phyloP scores from a whole-genome alignment of 2,113 vertebrate species.

The Anhinga anhinga region DNA sequence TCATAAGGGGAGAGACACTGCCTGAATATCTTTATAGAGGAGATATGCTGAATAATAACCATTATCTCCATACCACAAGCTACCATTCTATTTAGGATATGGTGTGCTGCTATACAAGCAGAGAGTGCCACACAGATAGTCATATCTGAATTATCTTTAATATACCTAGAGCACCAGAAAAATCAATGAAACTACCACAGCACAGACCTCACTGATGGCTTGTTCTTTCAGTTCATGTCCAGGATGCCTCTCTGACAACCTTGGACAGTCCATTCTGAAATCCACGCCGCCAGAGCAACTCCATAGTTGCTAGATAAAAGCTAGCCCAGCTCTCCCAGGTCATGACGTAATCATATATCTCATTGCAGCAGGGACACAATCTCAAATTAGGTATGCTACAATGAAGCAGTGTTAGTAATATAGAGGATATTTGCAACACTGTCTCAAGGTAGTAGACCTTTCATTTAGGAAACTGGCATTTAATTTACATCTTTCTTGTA shows the following conservation, averaged over 20 bases:
- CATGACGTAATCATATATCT: background rate
- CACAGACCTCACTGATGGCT: background rate
- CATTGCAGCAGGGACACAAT: background rate
- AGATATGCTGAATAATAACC: conserved; percentile 59
- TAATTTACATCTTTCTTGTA: background rate
- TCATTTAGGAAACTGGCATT: background rate
- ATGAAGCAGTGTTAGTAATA: background rate
- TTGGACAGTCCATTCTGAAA: background rate
- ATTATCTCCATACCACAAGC: conserved; percentile 34
- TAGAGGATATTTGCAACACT: background rate
- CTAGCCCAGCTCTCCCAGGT: background rate
- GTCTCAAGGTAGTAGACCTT: background rate
- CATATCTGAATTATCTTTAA: conserved; percentile 37
- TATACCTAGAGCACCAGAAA: background rate
- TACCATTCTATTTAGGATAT: conserved; percentile 13
- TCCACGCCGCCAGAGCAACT: background rate
- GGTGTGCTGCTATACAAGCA: background rate
- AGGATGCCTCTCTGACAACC: background rate
- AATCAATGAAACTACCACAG: background rate
- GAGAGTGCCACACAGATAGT: background rate
- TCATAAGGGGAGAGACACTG: conserved; percentile 37
- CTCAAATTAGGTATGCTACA: fast-evolving
- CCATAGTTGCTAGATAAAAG: background rate
- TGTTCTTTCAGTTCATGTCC: background rate
- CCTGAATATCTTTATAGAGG: conserved; percentile 40